Evolutionary conservation across 2,113 vertebrate genomes (phyloP), one percentile per base, ranked within the genome.

Genomic region (Campylorhamphus procurvoides): DNA sequence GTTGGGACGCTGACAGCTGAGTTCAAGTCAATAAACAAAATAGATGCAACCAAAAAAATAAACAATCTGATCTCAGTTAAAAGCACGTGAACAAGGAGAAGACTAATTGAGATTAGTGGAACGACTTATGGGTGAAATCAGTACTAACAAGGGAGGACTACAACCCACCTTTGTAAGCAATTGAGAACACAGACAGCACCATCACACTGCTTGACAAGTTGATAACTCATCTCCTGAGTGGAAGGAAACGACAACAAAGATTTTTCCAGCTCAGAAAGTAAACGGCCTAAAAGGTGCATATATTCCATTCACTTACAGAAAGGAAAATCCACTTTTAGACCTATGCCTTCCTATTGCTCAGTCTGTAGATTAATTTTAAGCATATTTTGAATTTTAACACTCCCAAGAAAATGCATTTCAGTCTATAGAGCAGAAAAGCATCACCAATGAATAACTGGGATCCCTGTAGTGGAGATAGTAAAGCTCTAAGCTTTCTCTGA

Each of bases 371-470:
- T 92, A 83, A 89, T 79, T 83, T 64, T 75, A 91, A 95, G 18
- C 55, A 93, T 86, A 84, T 81, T 92, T 87, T 62, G 58, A 90
- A 93, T 80, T 86, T 47, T 0, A 59, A 93, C 60, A 73, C 47
- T 63, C 47, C 72, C 56, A 84, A 53, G 53, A 76, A 95, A 92
- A 84, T 60, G 67, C 1, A 5, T 68, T 83, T 84, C 75, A 87
- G 81, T 47, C 84, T 84, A 42, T 24, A 53, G 50, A 88, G 53
- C 56, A 96, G 80, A 91, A 74, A 94, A 86, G 39, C 37, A 84
- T 88, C 64, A 55, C 37, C 87, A 92, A 3, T 86, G 90, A 97
- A 84, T 84, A 85, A 87, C n/a, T 67, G 29, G n/a, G 67, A 95
- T 89, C 80, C 53, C 67, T 82, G 78, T 88, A 67, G 35, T 69